Evolutionary conservation across 2,797 vertebrate species (phyloP).

Genomic region (Anabacerthia variegaticeps): DNA sequence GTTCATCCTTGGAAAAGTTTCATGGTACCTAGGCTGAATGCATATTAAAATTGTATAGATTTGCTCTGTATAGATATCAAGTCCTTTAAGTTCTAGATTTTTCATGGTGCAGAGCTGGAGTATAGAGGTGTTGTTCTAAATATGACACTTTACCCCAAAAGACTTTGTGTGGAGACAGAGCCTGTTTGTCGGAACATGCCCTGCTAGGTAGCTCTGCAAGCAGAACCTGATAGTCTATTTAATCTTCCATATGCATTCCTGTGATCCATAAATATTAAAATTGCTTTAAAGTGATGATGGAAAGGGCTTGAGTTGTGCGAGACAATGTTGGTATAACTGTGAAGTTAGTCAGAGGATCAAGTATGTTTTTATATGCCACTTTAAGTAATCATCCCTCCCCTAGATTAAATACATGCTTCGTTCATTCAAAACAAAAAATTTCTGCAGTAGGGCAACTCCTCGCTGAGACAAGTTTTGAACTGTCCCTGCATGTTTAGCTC

Average conservation of each 20-base stretch:
- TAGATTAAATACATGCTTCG: neutral
- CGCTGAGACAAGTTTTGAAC: neutral
- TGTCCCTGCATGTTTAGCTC: neutral
- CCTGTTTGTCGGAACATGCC: neutral
- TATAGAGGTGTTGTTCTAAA: neutral
- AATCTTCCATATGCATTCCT: neutral
- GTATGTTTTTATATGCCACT: neutral
- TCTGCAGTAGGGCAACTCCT: neutral
- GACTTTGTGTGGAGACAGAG: neutral
- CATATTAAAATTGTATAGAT: neutral
- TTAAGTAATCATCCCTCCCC: neutral
- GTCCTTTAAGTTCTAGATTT: neutral
- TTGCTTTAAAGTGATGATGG: neutral
- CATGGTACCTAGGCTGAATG: neutral
- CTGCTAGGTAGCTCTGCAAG: neutral
- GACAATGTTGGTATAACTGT: neutral
- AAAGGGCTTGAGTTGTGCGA: neutral
- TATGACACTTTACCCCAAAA: neutral
- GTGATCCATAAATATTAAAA: neutral
- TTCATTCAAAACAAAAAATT: neutral
- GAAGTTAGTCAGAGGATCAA: conserved; percentile 5
- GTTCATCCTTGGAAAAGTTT: neutral
- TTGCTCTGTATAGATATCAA: neutral
- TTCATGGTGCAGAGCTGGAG: neutral
- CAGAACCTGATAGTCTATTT: neutral